Percentiles rank a stretch among this genome's conserved stretches.
These are phyloP conservation scores for Champsocephalus esox DNA, from an alignment of 2,797 vertebrate species.

Conservation along the genomic window DNA sequence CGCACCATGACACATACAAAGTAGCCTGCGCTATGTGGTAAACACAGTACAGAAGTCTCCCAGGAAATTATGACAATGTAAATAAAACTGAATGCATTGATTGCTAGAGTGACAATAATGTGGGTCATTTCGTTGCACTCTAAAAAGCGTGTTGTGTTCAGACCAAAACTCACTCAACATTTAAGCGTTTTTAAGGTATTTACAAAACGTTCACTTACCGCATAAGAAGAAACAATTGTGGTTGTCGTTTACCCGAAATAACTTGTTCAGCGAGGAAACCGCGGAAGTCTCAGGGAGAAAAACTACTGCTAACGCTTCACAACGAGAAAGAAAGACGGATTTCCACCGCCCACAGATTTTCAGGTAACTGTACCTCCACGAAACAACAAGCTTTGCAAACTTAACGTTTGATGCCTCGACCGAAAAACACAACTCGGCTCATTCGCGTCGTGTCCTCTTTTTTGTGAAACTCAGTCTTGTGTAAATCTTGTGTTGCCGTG, in stretches of 20 bases:
- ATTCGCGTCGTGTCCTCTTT: conserved; percentile 20
- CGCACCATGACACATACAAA: neutral
- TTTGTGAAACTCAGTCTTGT: conserved; percentile 11
- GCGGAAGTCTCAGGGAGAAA: conserved; percentile 79
- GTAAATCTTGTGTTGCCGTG: conserved; percentile 30
- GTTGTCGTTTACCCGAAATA: conserved; percentile 36
- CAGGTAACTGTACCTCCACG: conserved; percentile 38
- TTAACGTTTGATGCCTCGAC: neutral
- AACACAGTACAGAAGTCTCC: conserved; percentile 4
- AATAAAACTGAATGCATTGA: conserved; percentile 46
- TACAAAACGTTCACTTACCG: conserved; percentile 70
- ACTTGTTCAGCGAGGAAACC: conserved; percentile 61
- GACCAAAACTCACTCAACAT: conserved; percentile 5
- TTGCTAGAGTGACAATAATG: conserved; percentile 29
- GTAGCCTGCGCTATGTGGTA: neutral
- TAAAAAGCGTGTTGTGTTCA: conserved; percentile 17
- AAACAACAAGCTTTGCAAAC: neutral
- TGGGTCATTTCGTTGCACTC: conserved; percentile 27
- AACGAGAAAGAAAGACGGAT: conserved; percentile 25
- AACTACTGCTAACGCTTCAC: conserved; percentile 38
- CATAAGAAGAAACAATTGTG: conserved; percentile 73
- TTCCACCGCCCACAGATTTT: conserved; percentile 35
- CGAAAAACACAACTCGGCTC: neutral
- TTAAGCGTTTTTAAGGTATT: neutral
- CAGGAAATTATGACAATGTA: conserved; percentile 21